A percentile compares a stretch with the other conserved stretches of the same genome.
Evolutionary conservation across 2,888 invertebrate species (phyloP).

Genomic region (Thymelicus acteon): DNA sequence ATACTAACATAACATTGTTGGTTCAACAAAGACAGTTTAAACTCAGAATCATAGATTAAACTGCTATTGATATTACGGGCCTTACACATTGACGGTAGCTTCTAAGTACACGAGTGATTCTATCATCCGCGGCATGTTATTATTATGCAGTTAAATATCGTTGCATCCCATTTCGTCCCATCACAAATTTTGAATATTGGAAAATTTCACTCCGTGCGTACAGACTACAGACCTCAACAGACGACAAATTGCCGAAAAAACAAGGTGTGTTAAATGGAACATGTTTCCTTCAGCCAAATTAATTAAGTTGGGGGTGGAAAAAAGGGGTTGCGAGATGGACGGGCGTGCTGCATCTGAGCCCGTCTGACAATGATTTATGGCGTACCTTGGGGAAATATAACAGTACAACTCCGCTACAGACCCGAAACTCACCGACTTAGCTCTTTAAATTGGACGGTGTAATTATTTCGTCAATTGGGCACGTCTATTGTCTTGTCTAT

Average conservation of each 20-base stretch:
- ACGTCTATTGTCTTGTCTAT: neutral
- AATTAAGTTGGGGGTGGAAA: constrained; percentile 52
- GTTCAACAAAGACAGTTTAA: too few relatives aligned
- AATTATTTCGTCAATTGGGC: neutral
- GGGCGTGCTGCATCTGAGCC: constrained; percentile 49
- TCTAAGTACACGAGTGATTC: too few relatives aligned
- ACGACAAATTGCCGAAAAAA: constrained; percentile 26
- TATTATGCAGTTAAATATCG: too few relatives aligned
- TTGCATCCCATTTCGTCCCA: too few relatives aligned
- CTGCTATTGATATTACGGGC: too few relatives aligned
- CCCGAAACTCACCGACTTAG: constrained; percentile 10
- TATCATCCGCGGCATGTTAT: too few relatives aligned
- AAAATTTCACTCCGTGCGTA: neutral
- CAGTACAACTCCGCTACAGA: constrained; percentile 9
- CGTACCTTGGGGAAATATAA: constrained; percentile 28
- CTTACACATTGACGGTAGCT: too few relatives aligned
- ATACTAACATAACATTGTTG: too few relatives aligned
- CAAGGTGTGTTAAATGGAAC: constrained; percentile 34
- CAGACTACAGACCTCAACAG: neutral
- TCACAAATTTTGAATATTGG: neutral
- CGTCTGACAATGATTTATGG: constrained; percentile 54
- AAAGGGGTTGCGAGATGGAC: constrained; percentile 50
- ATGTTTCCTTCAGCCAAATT: constrained; percentile 45
- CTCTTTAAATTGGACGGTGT: constrained; percentile 14
- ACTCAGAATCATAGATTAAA: too few relatives aligned